phyloP scores from a whole-genome alignment of 2,113 vertebrate species.

The Eulemur rufifrons region DNA sequence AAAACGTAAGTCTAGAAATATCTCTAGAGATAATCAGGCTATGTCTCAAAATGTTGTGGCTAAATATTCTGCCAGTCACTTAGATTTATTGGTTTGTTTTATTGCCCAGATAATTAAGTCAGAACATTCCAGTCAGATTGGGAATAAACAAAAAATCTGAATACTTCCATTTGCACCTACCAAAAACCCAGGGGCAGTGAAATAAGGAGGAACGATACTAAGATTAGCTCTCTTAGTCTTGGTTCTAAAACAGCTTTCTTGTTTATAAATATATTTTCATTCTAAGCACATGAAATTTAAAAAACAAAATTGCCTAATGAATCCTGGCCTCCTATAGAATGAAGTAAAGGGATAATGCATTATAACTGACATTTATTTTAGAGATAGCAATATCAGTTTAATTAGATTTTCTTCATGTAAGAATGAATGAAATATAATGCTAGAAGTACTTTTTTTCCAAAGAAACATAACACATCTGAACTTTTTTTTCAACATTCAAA shows the following conservation, averaged over 20 bases:
- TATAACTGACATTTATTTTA: constrained; percentile 17
- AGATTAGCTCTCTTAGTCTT: background rate
- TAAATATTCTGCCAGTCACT: background rate
- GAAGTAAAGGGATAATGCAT: background rate
- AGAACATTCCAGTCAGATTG: background rate
- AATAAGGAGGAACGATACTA: background rate
- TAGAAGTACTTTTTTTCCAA: constrained; percentile 13
- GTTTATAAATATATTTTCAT: background rate
- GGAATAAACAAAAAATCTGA: background rate
- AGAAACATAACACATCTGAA: constrained; percentile 6
- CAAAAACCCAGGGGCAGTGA: background rate
- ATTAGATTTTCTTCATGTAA: constrained; percentile 42
- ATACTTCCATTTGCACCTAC: background rate
- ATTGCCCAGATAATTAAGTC: background rate
- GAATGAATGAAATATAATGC: constrained; percentile 3
- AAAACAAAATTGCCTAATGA: background rate
- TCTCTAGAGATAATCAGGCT: background rate
- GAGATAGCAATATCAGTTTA: background rate
- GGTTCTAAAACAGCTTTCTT: background rate
- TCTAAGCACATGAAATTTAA: background rate
- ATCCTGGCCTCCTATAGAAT: background rate
- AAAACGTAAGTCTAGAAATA: background rate
- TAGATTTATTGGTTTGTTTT: background rate
- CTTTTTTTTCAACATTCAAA: constrained; percentile 31
- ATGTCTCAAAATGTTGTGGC: background rate